Evolutionary conservation across 2,888 invertebrate species (phyloP), one percentile per base, ranked within the genome.

Genomic region (Phyllotreta striolata): DNA sequence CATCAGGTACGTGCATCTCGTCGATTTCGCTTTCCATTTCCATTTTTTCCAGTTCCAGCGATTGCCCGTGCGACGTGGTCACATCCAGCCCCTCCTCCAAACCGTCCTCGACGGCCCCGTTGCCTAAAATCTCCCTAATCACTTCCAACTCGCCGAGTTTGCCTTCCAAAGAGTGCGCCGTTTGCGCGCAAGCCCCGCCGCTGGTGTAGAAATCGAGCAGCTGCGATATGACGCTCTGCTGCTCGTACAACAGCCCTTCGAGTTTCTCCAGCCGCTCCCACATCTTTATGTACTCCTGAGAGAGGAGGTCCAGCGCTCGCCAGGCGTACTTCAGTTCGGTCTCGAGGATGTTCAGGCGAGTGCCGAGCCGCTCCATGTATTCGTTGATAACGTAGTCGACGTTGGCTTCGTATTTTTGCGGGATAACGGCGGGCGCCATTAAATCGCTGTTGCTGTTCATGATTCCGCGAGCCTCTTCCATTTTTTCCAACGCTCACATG

Each of bases 211-310:
- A 90, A 78, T 91, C 91, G 77, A 95, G 87, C 75, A 96, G 84
- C 78, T 95, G 95, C 56, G 91, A 89, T 74, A 96, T 94, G 46
- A 95, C 94, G 72, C 92, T 91, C 80, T 95, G 95, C 80, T 96
- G 96, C 78, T 95, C 95, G 79, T 91, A 89, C 2, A 95, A 86
- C 66, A 95, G 86, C 14, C 91, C 88, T 79, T 96, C 95, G 35
- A 96, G 83, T 80, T 95, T 92, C 77, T 96, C 95, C 65, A 96
- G 83, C 47, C 95, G 85, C 76, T 93, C 92, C 95, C 95, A 96
- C 91, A 96, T 96, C 79, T 93, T 92, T 57, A 95, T 92, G 77
- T 95, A 96, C 79, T 96, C 96, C 76, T 93, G 93, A 41, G 94
- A 94, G 38, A 96, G 87, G 57, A 96, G 85, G 78, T 96, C 95